Base-by-base conservation (phyloP, 2,113 vertebrate genomes). In the Zosterops japonicus region DNA sequence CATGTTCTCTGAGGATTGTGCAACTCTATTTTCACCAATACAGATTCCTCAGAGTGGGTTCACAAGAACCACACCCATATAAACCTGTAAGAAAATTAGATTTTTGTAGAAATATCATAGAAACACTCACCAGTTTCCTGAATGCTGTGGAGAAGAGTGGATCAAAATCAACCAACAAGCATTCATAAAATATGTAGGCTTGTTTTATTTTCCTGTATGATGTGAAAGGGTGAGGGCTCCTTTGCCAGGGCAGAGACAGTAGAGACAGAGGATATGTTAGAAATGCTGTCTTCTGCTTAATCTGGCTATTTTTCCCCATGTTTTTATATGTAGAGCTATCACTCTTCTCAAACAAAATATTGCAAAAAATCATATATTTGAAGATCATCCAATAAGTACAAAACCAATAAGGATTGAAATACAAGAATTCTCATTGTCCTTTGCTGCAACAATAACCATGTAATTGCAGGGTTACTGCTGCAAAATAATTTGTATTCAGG, bases 401-500 rank as follows among this genome's bases (percentile, higher is more conserved):
- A 79, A 75, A 87, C 14, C 14, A 8, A 41, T 1, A 14, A 72
- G 25, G 17, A 65, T 5, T 71, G 24, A 70, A 92, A 46, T 74
- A 46, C 8, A 64, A 24, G 69, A 59, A 50, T 72, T 72, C 6
- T n/a, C 15, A 23, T 83, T 80, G 50, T 83, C 53, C 49, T 57
- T 93, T 57, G 33, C 47, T 49, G 33, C 29, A 61, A 46, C 6
- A 39, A 64, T 49, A 74, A 46, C 47, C n/a, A 41, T 14, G 13
- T 56, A 82, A 89, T 56, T 75, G 41, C 29, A 75, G 74, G 21
- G 25, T 84, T 68, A 49, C 18, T 25, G 52, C 27, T 3, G 35
- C 33, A 89, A 79, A 79, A 74, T 65, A 53, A 87, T 90, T 87
- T 87, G 72, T 83, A 93, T 93, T 83, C 76, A 87, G 18, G 29